A percentile compares a stretch with the other conserved stretches of the same genome.
Conservation (phyloP, 1,140 invertebrate genomes). For the Agrilus planipennis region DNA sequence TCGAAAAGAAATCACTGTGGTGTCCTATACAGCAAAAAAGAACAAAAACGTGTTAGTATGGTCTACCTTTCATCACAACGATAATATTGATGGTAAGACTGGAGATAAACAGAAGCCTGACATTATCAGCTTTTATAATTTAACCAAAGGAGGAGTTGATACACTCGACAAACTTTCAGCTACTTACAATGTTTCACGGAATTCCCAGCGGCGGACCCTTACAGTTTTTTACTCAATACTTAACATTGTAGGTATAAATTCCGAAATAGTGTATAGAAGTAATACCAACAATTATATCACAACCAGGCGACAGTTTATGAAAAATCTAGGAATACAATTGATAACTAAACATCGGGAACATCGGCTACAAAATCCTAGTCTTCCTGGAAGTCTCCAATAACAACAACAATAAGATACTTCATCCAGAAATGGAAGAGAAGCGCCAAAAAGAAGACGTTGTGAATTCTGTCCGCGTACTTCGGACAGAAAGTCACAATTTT, state of each 20-base stretch:
- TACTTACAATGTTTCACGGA: constrained; percentile 18
- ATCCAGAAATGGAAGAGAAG: too few species aligned
- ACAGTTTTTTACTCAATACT: constrained; percentile 6
- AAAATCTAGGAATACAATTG: too few species aligned
- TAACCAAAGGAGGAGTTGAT: constrained; percentile 37
- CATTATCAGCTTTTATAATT: constrained; percentile 31
- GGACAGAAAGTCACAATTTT: too few species aligned
- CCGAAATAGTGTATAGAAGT: too few species aligned
- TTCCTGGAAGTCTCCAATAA: too few species aligned
- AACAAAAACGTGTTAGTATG: constrained; percentile 23
- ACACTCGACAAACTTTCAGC: constrained; percentile 34
- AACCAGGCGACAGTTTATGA: too few species aligned
- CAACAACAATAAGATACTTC: too few species aligned
- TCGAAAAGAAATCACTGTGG: constrained; percentile 11
- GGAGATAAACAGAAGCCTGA: constrained; percentile 7
- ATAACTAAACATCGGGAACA: too few species aligned
- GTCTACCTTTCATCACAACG: constrained; percentile 20
- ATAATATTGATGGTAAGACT: constrained; percentile 17
- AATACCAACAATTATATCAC: too few species aligned
- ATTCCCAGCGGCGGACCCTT: constrained; percentile 5
- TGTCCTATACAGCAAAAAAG: constrained; percentile 24
- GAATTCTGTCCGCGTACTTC: too few species aligned
- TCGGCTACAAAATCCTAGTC: too few species aligned
- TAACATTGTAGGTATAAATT: constrained; percentile 9
- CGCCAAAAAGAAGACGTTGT: too few species aligned